A percentile compares a stretch with the other conserved stretches of the same genome.
Conservation (phyloP, 2,113 vertebrate species). For the Shinisaurus crocodilurus region DNA sequence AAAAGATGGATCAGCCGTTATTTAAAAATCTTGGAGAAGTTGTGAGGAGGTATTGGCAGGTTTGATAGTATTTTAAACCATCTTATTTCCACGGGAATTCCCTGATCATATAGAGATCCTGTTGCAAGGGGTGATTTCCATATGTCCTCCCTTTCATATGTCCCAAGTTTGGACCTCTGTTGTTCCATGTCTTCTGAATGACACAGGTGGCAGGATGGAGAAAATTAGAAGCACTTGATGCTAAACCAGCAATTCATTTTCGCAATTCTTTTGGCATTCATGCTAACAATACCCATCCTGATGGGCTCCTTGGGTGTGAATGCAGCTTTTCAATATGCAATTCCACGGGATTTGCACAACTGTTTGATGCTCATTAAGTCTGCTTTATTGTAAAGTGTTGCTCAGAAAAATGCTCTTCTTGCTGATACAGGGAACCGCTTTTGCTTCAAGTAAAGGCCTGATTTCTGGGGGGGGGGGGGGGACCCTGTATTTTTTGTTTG, state of each 20-base stretch:
- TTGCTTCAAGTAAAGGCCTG: conserved; percentile 75
- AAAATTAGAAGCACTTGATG: conserved; percentile 81
- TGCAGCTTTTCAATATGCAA: conserved; percentile 83
- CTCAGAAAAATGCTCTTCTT: conserved; percentile 76
- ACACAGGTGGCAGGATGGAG: conserved; percentile 81
- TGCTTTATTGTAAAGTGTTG: conserved; percentile 82
- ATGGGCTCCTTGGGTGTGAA: conserved; percentile 81
- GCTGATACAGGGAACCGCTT: conserved; percentile 77
- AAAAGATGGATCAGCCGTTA: not conserved
- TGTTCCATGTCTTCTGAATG: conserved; percentile 65
- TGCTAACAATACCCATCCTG: conserved; percentile 81
- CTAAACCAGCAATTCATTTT: conserved; percentile 77
- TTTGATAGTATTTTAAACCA: not conserved
- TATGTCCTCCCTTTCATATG: conserved; percentile 54
- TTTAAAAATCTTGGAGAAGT: not conserved
- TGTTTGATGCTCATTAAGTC: conserved; percentile 79
- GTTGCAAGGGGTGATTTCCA: conserved; percentile 42
- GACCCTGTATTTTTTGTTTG: conserved; percentile 59
- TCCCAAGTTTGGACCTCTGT: conserved; percentile 70
- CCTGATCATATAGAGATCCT: conserved; percentile 14
- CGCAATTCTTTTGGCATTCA: conserved; percentile 82
- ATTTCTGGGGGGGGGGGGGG: conserved; percentile 81
- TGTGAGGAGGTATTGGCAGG: not conserved
- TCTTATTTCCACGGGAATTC: not conserved
- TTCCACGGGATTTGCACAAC: conserved; percentile 77